These are phyloP conservation scores for Meda fulgida DNA, from an alignment of 2,797 vertebrate genomes.

Conservation along the genomic window DNA sequence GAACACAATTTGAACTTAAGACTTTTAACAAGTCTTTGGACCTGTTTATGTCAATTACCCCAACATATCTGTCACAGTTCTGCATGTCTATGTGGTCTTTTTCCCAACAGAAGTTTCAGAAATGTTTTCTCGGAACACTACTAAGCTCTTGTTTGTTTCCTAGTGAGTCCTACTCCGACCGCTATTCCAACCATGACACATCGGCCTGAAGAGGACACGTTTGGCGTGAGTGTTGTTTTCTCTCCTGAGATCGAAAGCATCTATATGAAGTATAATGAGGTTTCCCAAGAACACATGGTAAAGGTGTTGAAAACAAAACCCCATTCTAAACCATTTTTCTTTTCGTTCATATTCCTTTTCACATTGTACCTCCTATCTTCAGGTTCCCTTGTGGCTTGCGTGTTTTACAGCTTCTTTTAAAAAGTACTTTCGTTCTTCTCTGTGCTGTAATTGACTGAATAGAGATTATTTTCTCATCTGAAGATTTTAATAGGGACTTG, in stretches of 20 bases:
- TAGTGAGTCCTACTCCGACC: constrained; percentile 81
- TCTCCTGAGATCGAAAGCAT: neutral
- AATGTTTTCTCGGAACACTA: neutral
- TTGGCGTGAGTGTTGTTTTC: constrained; percentile 85
- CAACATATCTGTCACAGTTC: neutral
- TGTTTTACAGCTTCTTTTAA: constrained; percentile 60
- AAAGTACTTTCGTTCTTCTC: constrained; percentile 65
- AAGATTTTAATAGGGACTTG: constrained; percentile 50
- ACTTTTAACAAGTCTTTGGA: neutral
- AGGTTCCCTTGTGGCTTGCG: constrained; percentile 47
- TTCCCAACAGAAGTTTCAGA: neutral
- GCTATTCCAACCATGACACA: constrained; percentile 86
- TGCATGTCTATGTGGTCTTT: neutral
- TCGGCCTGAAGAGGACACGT: constrained; percentile 88
- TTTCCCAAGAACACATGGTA: neutral
- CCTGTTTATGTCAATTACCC: neutral
- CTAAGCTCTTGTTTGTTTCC: constrained; percentile 26
- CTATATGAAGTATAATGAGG: neutral
- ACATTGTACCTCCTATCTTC: constrained; percentile 38
- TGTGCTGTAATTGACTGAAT: constrained; percentile 67
- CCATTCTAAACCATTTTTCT: constrained; percentile 43
- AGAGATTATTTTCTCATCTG: constrained; percentile 64
- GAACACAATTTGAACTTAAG: neutral
- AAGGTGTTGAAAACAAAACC: constrained; percentile 28
- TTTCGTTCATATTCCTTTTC: constrained; percentile 11